These are phyloP conservation scores for Sminthurides bifidus DNA, from an alignment of 1,140 invertebrate species.

Conservation along the genomic window DNA sequence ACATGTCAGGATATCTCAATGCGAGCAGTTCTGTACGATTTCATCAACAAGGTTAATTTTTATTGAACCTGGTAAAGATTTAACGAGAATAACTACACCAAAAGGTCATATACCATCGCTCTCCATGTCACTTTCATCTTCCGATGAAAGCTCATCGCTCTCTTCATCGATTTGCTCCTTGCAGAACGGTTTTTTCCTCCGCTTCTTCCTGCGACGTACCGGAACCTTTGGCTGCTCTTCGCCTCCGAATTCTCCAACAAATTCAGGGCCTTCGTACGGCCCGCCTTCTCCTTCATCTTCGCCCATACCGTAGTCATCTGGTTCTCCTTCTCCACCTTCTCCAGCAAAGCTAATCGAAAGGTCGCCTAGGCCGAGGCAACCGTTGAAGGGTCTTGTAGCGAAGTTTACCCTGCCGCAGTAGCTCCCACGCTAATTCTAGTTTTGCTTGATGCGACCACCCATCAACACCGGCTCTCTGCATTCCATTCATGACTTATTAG, in stretches of 20 bases:
- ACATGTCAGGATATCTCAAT: constrained; percentile 18
- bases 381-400: constrained; percentile 10
- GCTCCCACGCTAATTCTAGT: constrained; percentile 19
- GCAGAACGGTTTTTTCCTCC: background rate
- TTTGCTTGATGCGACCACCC: constrained; percentile 17
- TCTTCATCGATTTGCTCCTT: background rate
- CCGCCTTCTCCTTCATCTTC: background rate
- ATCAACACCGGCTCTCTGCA: constrained; percentile 6
- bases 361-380: background rate
- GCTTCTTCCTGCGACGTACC: background rate
- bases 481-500: too few relatives aligned
- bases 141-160: background rate
- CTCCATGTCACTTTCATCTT: background rate
- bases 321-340: constrained; percentile 1
- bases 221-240: too few relatives aligned
- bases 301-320: background rate
- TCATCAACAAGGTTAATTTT: too few relatives aligned
- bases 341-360: background rate
- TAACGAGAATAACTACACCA: too few relatives aligned
- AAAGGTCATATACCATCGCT: background rate
- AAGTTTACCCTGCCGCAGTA: constrained; percentile 18
- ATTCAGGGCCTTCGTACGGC: background rate
- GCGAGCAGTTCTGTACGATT: constrained; percentile 9
- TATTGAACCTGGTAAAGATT: too few relatives aligned
- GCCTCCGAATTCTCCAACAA: too few relatives aligned